These are phyloP conservation scores for Acanthornis magna DNA, from an alignment of 2,797 vertebrate species.

Conservation along the genomic window DNA sequence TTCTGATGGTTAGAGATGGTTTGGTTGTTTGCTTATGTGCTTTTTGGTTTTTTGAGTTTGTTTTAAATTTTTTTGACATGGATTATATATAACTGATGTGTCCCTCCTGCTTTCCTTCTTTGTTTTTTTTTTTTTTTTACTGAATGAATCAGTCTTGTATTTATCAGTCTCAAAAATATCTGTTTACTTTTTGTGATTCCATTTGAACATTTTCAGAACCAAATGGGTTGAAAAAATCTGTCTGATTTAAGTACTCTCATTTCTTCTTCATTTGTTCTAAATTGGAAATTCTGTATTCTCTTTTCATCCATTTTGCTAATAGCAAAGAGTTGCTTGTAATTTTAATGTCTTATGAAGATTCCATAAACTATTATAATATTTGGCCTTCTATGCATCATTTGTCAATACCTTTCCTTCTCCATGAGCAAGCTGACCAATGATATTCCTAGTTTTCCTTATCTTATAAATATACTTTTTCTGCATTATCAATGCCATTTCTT, in stretches of 20 bases:
- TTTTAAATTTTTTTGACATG: not conserved
- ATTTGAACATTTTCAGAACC: not conserved
- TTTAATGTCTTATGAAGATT: not conserved
- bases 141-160: accelerated
- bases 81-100: not conserved
- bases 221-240: not conserved
- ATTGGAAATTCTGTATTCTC: not conserved
- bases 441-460: not conserved
- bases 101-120: not conserved
- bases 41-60: not conserved
- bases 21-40: not conserved
- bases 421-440: not conserved
- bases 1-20: not conserved
- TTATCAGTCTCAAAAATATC: not conserved
- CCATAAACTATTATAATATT: not conserved
- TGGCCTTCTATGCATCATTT: not conserved
- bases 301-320: not conserved
- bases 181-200: not conserved
- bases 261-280: not conserved
- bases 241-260: not conserved
- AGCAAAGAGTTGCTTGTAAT: not conserved
- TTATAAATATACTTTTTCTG: not conserved
- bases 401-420: not conserved
- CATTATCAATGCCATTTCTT: not conserved
- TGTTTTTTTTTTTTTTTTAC: not conserved